Evolutionary conservation across 2,113 vertebrate species (phyloP).

Genomic region (Oreochromis niloticus): DNA sequence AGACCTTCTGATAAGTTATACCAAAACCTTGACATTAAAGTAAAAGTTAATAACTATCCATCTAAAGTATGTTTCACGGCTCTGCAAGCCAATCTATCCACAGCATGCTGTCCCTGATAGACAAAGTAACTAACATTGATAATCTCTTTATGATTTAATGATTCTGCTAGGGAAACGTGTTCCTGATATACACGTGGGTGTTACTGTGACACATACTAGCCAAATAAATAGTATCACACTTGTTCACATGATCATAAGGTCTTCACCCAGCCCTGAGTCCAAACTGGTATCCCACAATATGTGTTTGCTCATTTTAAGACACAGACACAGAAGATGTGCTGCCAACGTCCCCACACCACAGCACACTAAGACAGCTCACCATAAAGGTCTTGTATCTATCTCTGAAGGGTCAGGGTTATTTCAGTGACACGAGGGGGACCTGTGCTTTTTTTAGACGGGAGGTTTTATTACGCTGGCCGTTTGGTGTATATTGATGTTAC

Average conservation of each 20-base stretch:
- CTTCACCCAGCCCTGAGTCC: neutral
- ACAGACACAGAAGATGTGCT: fast-evolving
- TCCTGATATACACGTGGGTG: fast-evolving
- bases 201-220: fast-evolving
- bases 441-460: neutral
- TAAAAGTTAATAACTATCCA: neutral
- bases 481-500: neutral
- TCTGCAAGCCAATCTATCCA: neutral
- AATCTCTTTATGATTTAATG: neutral
- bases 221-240: neutral
- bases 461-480: neutral
- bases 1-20: neutral
- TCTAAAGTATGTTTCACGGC: neutral
- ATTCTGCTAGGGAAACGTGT: neutral
- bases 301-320: neutral
- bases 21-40: neutral
- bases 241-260: neutral
- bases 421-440: neutral
- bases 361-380: neutral
- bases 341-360: neutral
- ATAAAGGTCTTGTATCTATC: neutral
- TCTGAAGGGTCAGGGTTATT: fast-evolving
- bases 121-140: neutral
- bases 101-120: neutral
- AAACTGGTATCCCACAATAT: neutral